These are phyloP conservation scores for Archocentrus centrarchus DNA, from an alignment of 2,113 vertebrate species.

Conservation along the genomic window DNA sequence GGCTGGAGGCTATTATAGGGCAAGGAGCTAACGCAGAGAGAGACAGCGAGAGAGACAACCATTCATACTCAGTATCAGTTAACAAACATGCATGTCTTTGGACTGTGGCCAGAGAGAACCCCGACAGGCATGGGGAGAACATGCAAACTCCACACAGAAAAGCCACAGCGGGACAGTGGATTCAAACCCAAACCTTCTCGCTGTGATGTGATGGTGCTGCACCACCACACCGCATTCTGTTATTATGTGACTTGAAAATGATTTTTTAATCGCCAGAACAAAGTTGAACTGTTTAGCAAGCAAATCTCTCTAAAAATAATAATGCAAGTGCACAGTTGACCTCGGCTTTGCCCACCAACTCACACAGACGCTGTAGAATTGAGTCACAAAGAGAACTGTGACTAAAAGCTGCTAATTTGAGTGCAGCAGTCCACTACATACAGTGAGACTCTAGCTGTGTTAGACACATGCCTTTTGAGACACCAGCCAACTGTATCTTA, in stretches of 20 bases:
- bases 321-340: conserved; percentile 30
- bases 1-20: neutral
- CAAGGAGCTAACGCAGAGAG: neutral
- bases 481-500: conserved; percentile 19
- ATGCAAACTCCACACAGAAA: neutral
- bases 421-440: conserved; percentile 39
- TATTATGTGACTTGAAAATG: neutral
- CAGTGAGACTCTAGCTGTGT: conserved; percentile 24
- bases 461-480: conserved; percentile 39
- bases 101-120: neutral
- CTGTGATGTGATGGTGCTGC: neutral
- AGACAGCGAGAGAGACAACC: neutral
- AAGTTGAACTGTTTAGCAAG: neutral
- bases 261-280: neutral
- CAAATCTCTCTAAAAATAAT: neutral
- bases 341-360: conserved; percentile 48
- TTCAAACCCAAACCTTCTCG: neutral
- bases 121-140: neutral
- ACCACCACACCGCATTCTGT: neutral
- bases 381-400: conserved; percentile 66
- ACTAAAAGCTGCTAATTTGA: conserved; percentile 75
- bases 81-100: neutral
- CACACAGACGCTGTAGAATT: conserved; percentile 39
- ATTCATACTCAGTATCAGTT: neutral
- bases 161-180: neutral